Evolutionary conservation across 2,113 vertebrate species (phyloP).

Genomic region (Myrmecobius fasciatus): DNA sequence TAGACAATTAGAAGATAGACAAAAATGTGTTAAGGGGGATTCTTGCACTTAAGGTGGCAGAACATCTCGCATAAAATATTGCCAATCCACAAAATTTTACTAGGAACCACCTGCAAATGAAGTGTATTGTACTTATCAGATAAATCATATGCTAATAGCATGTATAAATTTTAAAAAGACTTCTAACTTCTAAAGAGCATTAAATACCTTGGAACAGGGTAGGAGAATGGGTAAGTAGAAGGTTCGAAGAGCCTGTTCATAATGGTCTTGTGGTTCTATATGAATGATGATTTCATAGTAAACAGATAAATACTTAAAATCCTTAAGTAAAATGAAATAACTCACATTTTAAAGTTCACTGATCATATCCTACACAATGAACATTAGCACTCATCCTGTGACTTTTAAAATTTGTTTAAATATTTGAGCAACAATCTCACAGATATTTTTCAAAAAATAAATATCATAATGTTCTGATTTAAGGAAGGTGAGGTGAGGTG

Average conservation of each 20-base stretch:
- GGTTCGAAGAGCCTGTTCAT: background rate
- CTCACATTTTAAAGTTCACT: background rate
- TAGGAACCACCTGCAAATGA: slow-evolving; percentile 35
- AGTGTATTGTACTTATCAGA: background rate
- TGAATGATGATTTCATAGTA: background rate
- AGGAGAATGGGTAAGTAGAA: background rate
- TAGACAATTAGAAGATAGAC: slow-evolving; percentile 53
- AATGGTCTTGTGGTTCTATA: background rate
- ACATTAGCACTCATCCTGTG: background rate
- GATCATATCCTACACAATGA: background rate
- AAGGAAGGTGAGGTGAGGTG: background rate
- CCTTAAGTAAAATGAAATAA: slow-evolving; percentile 31
- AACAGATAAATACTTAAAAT: background rate
- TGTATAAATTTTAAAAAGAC: background rate
- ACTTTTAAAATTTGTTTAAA: background rate
- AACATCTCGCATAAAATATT: slow-evolving; percentile 56
- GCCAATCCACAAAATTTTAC: background rate
- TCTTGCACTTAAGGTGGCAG: slow-evolving; percentile 46
- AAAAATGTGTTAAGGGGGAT: slow-evolving; percentile 61
- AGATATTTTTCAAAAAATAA: slow-evolving; percentile 11
- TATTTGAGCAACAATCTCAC: background rate
- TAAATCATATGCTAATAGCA: slow-evolving; percentile 19
- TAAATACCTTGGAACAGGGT: background rate
- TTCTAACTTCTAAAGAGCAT: background rate
- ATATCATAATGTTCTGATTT: slow-evolving; percentile 2